Evolutionary conservation across 2,797 vertebrate genomes (phyloP), one percentile per base, ranked within the genome.

Genomic region (Mallotus villosus): DNA sequence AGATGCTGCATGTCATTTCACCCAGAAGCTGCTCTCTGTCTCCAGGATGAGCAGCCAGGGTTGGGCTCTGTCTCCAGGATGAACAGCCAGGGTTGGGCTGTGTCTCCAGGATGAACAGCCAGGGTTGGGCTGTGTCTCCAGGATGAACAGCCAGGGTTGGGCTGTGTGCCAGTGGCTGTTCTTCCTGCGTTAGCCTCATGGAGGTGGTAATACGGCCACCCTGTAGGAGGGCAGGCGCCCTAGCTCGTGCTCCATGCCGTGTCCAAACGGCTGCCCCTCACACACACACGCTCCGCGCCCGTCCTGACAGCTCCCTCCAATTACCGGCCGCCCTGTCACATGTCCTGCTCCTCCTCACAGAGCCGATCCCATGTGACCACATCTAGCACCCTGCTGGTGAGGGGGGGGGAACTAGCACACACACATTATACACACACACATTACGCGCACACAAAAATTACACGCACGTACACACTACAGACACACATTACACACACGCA

Each of bases 151-250:
- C 80, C 71, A 81, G 62, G 76, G 74, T 79, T 82, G 63, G 80
- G 86, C 82, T 57, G 60, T 0, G 34, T 62, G 82, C 87, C 87
- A 90, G 81, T 81, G 3, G 72, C 80, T 74, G 87, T 90, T 92
- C 92, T 84, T 87, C 84, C 84, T 84, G 85, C 85, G 89, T 93
- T 91, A 92, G 87, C 80, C 90, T 93, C 90, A 89, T 92, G 84
- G 74, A 84, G 79, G 87, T 84, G 78, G 89, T 88, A 91, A 86
- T 91, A 74, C 81, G 75, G 76, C 84, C 81, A 55, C 87, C 90
- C 90, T 85, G 83, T 24, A 80, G 88, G 91, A 91, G 81, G 84
- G 85, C 67, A 83, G 79, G 75, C 81, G 76, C 78, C 79, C 87
- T 86, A 86, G 87, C 90, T 90, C 59, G 72, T 65, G 84, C 70